These are phyloP conservation scores for Pantala flavescens DNA, from an alignment of 1,140 invertebrate species.

Conservation along the genomic window DNA sequence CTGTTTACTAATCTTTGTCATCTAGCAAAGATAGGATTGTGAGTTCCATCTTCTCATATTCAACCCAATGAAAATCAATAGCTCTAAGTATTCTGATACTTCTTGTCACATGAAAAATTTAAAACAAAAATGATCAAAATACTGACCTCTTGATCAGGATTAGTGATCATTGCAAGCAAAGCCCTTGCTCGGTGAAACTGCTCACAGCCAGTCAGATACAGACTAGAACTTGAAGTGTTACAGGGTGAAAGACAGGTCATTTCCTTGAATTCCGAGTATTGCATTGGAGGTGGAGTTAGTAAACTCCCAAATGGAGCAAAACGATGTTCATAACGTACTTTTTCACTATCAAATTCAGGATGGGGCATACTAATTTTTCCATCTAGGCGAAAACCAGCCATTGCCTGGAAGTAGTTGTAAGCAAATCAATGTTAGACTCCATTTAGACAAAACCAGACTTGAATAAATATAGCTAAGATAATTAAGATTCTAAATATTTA, in stretches of 20 bases:
- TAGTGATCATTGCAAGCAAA: slow-evolving; percentile 66
- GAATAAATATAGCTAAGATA: no score
- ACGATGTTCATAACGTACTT: slow-evolving; percentile 87
- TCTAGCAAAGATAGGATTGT: no score
- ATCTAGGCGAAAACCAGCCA: slow-evolving; percentile 60
- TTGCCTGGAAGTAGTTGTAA: slow-evolving; percentile 44
- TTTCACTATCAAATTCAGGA: slow-evolving; percentile 85
- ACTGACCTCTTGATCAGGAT: slow-evolving; percentile 67
- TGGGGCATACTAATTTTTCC: slow-evolving; percentile 61
- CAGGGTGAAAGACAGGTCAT: slow-evolving; percentile 37
- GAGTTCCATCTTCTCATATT: no score
- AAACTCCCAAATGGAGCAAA: slow-evolving; percentile 80
- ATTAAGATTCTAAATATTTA: no score
- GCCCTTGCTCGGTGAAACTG: slow-evolving; percentile 84
- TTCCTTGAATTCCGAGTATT: slow-evolving; percentile 72
- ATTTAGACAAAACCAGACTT: not conserved
- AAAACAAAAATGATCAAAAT: not conserved
- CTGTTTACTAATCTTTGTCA: no score
- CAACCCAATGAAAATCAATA: no score
- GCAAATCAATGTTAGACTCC: not conserved
- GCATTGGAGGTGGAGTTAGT: slow-evolving; percentile 79
- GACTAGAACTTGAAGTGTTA: slow-evolving; percentile 34
- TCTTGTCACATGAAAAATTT: no score
- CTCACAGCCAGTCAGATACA: slow-evolving; percentile 75
- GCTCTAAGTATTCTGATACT: no score